Conservation (phyloP, 2,888 invertebrate genomes). For the Ceramica pisi region DNA sequence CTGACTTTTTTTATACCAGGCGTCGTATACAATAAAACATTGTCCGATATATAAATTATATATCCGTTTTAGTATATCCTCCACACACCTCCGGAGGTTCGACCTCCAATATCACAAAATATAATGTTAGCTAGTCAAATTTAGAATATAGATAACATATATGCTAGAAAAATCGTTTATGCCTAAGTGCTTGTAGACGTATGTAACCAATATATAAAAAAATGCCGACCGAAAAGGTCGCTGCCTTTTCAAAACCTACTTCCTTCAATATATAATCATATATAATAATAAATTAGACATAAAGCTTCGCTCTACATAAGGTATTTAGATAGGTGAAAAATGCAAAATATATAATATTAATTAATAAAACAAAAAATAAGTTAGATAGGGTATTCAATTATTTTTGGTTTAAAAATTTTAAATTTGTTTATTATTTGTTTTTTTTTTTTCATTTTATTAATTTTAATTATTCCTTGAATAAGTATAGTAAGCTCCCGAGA, state of each 20-base stretch:
- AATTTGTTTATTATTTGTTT: conserved; percentile 4
- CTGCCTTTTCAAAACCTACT: conserved; percentile 65
- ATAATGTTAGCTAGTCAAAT: conserved; percentile 86
- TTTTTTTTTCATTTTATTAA: conserved; percentile 16
- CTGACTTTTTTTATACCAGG: too few species aligned
- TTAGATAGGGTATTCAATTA: conserved; percentile 67
- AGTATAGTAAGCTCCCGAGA: conserved; percentile 84
- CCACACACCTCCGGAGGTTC: conserved; percentile 70
- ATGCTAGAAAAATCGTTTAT: conserved; percentile 74
- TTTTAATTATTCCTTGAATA: conserved; percentile 64
- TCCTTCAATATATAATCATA: conserved; percentile 63
- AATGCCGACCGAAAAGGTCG: conserved; percentile 58
- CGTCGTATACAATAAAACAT: neutral
- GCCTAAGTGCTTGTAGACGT: conserved; percentile 68
- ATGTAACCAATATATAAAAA: conserved; percentile 62
- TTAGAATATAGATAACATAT: conserved; percentile 80
- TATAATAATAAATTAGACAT: conserved; percentile 37
- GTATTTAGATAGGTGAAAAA: conserved; percentile 66
- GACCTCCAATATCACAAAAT: conserved; percentile 83
- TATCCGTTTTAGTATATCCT: conserved; percentile 48
- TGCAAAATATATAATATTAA: conserved; percentile 67
- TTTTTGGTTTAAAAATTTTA: conserved; percentile 44
- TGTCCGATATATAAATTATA: neutral
- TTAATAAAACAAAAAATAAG: conserved; percentile 57
- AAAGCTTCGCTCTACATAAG: conserved; percentile 66